Conservation (phyloP, 64 coral and sea anemone species). For the Montipora capricornis region DNA sequence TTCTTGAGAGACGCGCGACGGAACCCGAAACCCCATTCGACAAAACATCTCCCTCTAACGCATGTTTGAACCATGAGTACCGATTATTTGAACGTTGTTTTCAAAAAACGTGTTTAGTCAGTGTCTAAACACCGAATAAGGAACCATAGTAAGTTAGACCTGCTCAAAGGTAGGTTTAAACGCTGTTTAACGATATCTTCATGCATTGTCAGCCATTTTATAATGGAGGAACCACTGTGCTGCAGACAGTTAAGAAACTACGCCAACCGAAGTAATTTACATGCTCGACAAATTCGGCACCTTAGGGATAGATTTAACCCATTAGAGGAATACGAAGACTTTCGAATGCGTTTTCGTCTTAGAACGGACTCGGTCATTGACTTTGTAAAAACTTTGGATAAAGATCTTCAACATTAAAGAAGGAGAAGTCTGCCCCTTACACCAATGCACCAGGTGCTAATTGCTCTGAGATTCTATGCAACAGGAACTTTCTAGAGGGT, state of each 20-base stretch:
- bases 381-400: not conserved
- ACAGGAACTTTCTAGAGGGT: constrained; percentile 16
- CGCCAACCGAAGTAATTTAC: not conserved
- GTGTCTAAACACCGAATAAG: constrained; percentile 4
- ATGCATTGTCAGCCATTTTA: not conserved
- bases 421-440: not conserved
- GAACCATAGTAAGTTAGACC: constrained; percentile 11
- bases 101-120: not conserved
- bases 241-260: constrained; percentile 9
- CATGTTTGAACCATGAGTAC: constrained; percentile 9
- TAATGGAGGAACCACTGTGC: not conserved
- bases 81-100: constrained; percentile 22
- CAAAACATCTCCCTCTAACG: not conserved
- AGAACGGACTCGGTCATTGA: not conserved
- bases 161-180: not conserved
- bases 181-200: not conserved
- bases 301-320: not conserved
- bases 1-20: no score
- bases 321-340: not conserved
- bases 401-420: not conserved
- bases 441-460: constrained; percentile 13
- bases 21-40: no score
- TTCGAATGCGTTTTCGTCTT: not conserved
- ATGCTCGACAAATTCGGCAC: not conserved
- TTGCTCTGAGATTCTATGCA: not conserved